These are phyloP conservation scores for Regulus satrapa DNA, from an alignment of 2,113 vertebrate genomes.

Conservation along the genomic window DNA sequence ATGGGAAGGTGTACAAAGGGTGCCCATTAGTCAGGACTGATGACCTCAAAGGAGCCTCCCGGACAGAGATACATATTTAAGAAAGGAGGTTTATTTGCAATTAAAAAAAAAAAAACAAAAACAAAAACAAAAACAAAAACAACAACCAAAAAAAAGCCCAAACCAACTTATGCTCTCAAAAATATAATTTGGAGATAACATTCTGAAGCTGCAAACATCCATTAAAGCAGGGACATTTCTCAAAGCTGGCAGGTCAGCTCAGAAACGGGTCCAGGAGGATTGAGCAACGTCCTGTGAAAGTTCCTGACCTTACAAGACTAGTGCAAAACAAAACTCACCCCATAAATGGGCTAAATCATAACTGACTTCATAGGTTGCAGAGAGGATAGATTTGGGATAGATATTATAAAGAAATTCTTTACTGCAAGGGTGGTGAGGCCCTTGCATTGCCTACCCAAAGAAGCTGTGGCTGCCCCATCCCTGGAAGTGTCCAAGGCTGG, in stretches of 20 bases:
- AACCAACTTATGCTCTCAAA: too few relatives aligned
- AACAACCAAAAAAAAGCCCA: too few relatives aligned
- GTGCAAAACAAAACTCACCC: not conserved
- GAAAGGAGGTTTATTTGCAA: not conserved
- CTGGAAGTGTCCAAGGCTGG: not conserved
- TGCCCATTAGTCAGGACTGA: not conserved
- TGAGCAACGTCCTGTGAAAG: conserved; percentile 13
- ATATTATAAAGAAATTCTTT: not conserved
- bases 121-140: too few relatives aligned
- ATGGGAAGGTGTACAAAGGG: not conserved
- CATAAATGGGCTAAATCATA: not conserved
- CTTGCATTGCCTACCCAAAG: not conserved
- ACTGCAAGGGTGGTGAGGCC: not conserved
- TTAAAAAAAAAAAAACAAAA: too few relatives aligned
- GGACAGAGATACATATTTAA: rapidly evolving
- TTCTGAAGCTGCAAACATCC: not conserved
- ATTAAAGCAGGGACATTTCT: not conserved
- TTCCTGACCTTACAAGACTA: not conserved
- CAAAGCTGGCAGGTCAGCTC: not conserved
- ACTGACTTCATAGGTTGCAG: not conserved
- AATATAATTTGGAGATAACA: not conserved
- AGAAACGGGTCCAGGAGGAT: not conserved
- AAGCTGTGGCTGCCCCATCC: not conserved
- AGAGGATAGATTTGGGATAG: not conserved
- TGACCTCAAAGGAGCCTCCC: not conserved